Percentiles rank a stretch among this genome's conserved stretches.
Conservation (phyloP, 2,113 vertebrate genomes). For the Sylvietta virens region DNA sequence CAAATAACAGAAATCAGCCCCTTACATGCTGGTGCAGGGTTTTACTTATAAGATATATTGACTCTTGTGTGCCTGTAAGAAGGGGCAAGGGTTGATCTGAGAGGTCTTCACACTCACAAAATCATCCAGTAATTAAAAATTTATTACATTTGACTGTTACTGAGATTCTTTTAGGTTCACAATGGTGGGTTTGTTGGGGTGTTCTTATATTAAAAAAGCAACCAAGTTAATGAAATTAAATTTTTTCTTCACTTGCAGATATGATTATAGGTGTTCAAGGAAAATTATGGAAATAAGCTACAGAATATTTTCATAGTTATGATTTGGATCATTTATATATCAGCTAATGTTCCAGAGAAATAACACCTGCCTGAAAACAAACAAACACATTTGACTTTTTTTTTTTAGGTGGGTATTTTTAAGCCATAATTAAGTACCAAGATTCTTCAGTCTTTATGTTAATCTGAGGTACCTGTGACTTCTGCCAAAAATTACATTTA, state of each 20-base stretch:
- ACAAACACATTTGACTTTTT: not conserved
- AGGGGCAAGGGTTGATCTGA: not conserved
- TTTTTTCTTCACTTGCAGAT: not conserved
- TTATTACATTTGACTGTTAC: not conserved
- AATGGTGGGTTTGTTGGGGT: not conserved
- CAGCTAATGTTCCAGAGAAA: not conserved
- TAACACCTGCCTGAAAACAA: not conserved
- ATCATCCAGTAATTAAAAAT: not conserved
- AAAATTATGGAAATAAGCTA: not conserved
- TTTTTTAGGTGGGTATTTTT: not conserved
- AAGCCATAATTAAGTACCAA: not conserved
- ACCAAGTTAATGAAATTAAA: constrained; percentile 66
- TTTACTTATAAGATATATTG: not conserved
- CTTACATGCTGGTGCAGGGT: not conserved
- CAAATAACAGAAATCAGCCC: not conserved
- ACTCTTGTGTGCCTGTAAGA: not conserved
- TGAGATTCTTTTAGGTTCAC: not conserved
- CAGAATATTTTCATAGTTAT: not conserved
- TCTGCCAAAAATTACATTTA: not conserved
- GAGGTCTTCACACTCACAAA: not conserved
- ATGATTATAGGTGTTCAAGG: not conserved
- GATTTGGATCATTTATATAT: not conserved
- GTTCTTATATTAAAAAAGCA: constrained; percentile 65
- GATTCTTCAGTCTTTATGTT: not conserved
- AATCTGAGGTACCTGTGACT: not conserved